These are phyloP conservation scores for Calcarius lapponicus DNA, from an alignment of 2,797 vertebrate species.

Conservation along the genomic window DNA sequence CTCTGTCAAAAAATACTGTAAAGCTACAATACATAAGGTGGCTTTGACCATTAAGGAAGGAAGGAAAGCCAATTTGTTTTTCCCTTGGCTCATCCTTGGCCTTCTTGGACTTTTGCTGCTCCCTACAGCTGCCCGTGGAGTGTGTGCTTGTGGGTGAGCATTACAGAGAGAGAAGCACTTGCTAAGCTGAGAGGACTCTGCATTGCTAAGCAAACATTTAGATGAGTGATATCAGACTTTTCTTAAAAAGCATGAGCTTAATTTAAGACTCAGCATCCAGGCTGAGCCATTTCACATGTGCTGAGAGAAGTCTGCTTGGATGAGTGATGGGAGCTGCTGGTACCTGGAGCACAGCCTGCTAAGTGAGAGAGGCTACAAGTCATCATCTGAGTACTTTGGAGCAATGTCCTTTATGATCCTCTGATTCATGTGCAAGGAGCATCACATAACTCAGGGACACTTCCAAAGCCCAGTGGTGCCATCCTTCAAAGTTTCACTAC, in stretches of 20 bases:
- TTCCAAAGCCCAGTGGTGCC: slow-evolving; percentile 26
- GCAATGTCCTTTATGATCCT: slow-evolving; percentile 40
- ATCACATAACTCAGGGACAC: slow-evolving; percentile 41
- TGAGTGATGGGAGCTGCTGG: slow-evolving; percentile 41
- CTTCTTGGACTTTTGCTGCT: not conserved
- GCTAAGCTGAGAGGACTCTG: not conserved
- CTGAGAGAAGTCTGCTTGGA: not conserved
- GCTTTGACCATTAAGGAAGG: not conserved
- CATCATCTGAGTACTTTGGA: slow-evolving; percentile 39
- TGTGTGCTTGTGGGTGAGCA: fast-evolving
- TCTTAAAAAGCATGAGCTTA: not conserved
- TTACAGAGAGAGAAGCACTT: not conserved
- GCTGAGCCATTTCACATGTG: not conserved
- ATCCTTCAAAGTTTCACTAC: slow-evolving; percentile 34
- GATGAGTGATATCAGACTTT: not conserved
- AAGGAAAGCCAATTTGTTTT: not conserved
- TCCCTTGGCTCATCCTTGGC: not conserved
- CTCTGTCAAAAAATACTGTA: not conserved
- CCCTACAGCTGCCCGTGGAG: not conserved
- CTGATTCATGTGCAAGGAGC: slow-evolving; percentile 53
- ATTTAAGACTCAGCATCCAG: not conserved
- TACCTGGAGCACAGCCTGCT: not conserved
- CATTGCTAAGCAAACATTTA: not conserved
- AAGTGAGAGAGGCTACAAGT: slow-evolving; percentile 24
- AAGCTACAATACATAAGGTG: not conserved